Base-by-base conservation (phyloP, 2,888 invertebrate genomes). In the Cheilosia impressa region DNA sequence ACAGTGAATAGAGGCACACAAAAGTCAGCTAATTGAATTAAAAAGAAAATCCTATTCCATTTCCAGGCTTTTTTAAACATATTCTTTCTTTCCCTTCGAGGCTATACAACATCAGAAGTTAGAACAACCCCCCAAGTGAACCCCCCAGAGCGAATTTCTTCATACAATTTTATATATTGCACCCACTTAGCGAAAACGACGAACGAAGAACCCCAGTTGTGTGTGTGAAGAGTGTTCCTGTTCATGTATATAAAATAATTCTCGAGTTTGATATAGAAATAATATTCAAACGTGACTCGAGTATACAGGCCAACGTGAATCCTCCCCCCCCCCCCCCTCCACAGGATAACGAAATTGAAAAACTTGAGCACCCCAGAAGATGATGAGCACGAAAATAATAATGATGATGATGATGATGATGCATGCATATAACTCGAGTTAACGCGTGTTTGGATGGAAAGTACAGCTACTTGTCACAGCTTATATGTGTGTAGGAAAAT, bases 271-370 rank as follows among this genome's bases (percentile, higher is more conserved):
- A 68, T 68, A 63, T 60, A 53, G 58, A 76, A 71, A 73, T 83
- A 63, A 78, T 73, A 68, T 78, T 78, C 68, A 78, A 83, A 83
- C 78, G 83, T 83, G 78, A 78, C 83, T 77, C 52, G 57, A 83
- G 78, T 78, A 43, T 72, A 52, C 38, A 31, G 22, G 62, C 78
- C 78, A 83, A 83, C 83, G 83, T 83, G 55, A 17, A 31, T 7
- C 17, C 31, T 17, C 31, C 24, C 7, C 24, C 17, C 10, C 22
- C 31, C 31, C 31, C 24, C 7, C 24, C 17, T 19, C 22, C 4
- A 52, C 17, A 55, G 34, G 55, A 55, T 55, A 55, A 55, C 55
- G 17, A 55, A 55, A 55, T 55, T 55, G 17, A 55, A 55, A 55
- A 34, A 55, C 55, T 34, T 55, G 52, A 52, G 13, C 53, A 24